A percentile compares a stretch with the other conserved stretches of the same genome.
Conservation (phyloP, 2,113 vertebrate genomes). For the Rhinoptilus africanus region DNA sequence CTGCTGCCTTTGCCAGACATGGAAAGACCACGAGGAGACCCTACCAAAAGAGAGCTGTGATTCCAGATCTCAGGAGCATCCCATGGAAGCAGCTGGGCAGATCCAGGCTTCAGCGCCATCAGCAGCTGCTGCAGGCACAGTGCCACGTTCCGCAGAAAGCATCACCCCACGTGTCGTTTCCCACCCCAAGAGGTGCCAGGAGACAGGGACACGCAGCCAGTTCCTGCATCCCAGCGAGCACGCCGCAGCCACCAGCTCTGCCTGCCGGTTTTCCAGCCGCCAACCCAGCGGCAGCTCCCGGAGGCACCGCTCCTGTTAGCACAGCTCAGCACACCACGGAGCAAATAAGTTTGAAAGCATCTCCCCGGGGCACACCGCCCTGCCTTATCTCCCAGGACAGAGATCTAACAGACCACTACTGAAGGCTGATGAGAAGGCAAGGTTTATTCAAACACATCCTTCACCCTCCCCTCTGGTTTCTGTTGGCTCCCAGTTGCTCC, state of each 20-base stretch:
- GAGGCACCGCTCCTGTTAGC: neutral
- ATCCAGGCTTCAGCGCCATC: neutral
- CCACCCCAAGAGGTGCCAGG: neutral
- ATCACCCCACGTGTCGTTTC: neutral
- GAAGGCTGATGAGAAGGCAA: neutral
- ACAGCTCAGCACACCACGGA: neutral
- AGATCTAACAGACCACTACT: conserved; percentile 42
- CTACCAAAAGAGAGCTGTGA: accelerated
- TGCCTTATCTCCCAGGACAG: neutral
- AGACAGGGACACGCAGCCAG: neutral
- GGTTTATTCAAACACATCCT: neutral
- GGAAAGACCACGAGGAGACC: accelerated
- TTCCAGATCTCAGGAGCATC: neutral
- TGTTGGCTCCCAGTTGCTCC: neutral
- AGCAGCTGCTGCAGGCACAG: neutral
- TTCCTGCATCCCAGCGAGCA: neutral
- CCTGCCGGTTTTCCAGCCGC: neutral
- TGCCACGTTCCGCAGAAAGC: accelerated
- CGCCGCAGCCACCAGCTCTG: neutral
- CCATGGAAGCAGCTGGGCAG: neutral
- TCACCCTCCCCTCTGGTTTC: neutral
- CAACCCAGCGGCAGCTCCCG: accelerated
- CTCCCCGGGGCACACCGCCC: neutral
- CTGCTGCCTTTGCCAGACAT: neutral
- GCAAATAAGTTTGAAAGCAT: neutral